Percentiles rank a stretch among this genome's conserved stretches.
phyloP scores from a whole-genome alignment of 1,140 invertebrate species.

The Zaprionus inermis region DNA sequence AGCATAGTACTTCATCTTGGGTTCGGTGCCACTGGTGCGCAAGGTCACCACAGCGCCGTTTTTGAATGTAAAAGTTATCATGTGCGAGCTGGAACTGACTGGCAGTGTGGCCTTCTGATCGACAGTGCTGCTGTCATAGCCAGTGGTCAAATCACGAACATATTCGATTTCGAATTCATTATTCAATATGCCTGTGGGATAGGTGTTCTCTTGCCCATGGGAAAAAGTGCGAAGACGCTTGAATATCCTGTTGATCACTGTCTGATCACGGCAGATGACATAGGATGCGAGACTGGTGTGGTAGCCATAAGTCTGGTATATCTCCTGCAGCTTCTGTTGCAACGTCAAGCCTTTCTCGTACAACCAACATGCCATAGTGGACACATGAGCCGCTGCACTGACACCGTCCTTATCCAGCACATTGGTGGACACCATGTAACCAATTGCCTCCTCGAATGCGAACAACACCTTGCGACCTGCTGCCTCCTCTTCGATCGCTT shows the following conservation, averaged over 20 bases:
- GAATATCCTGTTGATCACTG: conserved; percentile 91
- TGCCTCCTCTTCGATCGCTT: conserved; percentile 89
- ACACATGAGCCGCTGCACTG: conserved; percentile 91
- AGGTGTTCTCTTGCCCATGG: conserved; percentile 85
- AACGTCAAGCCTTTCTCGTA: conserved; percentile 87
- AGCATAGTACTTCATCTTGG: conserved; percentile 99
- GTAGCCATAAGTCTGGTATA: conserved; percentile 94
- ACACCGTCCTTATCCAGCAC: conserved; percentile 99
- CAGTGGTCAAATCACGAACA: conserved; percentile 95
- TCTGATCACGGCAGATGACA: conserved; percentile 92
- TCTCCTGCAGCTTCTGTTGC: conserved; percentile 90
- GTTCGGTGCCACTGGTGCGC: conserved; percentile 98
- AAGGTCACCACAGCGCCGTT: conserved; percentile 95
- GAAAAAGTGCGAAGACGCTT: conserved; percentile 91
- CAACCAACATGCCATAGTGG: conserved; percentile 92
- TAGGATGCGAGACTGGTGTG: conserved; percentile 95
- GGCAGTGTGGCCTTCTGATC: conserved; percentile 92
- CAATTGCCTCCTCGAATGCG: conserved; percentile 97
- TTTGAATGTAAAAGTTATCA: conserved; percentile 98
- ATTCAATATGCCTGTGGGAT: conserved; percentile 89
- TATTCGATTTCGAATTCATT: conserved; percentile 90
- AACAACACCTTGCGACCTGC: conserved; percentile 92
- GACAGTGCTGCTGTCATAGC: conserved; percentile 91
- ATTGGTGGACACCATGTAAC: conserved; percentile 95
- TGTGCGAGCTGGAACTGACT: conserved; percentile 90